Evolutionary conservation across 23 tunicate genomes (phyloP), one percentile per base, ranked within the genome.

Genomic region (Pegea sp.): DNA sequence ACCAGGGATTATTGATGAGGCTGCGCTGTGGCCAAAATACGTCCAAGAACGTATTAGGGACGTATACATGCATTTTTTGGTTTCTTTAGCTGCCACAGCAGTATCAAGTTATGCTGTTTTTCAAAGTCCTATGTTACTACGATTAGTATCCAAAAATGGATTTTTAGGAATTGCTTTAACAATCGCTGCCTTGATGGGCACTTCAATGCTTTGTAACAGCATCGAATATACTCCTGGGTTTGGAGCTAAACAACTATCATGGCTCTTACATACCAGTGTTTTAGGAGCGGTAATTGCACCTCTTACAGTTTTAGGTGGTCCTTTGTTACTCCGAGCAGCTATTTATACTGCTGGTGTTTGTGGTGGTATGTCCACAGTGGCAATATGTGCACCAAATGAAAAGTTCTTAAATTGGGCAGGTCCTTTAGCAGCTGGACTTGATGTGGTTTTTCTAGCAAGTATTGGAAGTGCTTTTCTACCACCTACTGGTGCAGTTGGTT

Each of bases 211-310:
- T 2, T 84, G 95, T 44, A 42, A 77, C 52, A 63, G 76, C 51
- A 64, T 84, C 33, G 93, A 67, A 26, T 84, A 78, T 48, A 59
- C 74, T 24, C 93, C 91, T 29, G 93, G 93, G 4, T 72, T 79
- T 64, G 87, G 93, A 24, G 58, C 77, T 24, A 91, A 91, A 53
- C 91, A 91, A 27, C 49, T 67, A 24, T 33, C 91, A 27, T 91
- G 93, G 99, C 61, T 84, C 2, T 48, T 69, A 5, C 93, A 80
- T 43, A 75, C 81, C 26, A 86, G 72, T 22, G 91, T 72, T 31
- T 53, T 79, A 34, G 99, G 99, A 4, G 99, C 91, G 56, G 93
- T 79, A n/a, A 62, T 89, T 60, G 98, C 98, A 25, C 95, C 95
- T 3, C 30, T 84, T 32, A 63, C 84, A 5, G 44, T 84, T 4